These are phyloP conservation scores for Branchinecta sandiegonensis DNA, from an alignment of 2,888 invertebrate genomes.

Conservation along the genomic window DNA sequence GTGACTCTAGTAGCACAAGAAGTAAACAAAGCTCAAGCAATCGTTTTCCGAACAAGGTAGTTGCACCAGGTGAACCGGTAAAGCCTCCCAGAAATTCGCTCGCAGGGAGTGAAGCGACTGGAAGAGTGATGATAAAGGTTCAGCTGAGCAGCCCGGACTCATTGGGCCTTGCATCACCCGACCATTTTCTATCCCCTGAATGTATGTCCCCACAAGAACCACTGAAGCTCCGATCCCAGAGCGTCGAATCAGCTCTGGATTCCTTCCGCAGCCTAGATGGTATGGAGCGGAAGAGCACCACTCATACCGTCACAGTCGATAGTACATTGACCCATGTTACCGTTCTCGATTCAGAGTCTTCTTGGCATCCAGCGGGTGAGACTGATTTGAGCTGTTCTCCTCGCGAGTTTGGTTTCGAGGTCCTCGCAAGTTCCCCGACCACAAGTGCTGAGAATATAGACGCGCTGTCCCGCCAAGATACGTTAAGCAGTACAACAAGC, in stretches of 20 bases:
- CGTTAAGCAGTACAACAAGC: conserved; percentile 22
- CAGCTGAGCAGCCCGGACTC: not conserved
- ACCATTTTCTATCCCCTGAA: not conserved
- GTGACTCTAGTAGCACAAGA: not conserved
- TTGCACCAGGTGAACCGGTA: not conserved
- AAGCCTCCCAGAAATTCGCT: conserved; percentile 2
- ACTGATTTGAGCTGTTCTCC: not conserved
- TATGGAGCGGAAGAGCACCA: not conserved
- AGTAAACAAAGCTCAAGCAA: not conserved
- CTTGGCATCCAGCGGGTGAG: not conserved
- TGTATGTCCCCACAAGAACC: not conserved
- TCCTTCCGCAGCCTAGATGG: not conserved
- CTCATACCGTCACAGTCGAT: not conserved
- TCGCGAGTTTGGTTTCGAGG: conserved; percentile 1
- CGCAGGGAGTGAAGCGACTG: not conserved
- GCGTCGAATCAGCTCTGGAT: not conserved
- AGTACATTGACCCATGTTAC: not conserved
- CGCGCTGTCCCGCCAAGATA: conserved; percentile 21
- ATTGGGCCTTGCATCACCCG: not conserved
- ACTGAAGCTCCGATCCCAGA: not conserved
- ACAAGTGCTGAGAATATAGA: not conserved
- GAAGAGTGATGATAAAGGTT: not conserved
- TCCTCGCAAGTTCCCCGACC: not conserved
- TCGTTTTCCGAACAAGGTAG: not conserved
- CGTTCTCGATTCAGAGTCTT: not conserved